Base-by-base conservation (phyloP, 2,888 invertebrate genomes). In the Boloria euphrosyne region DNA sequence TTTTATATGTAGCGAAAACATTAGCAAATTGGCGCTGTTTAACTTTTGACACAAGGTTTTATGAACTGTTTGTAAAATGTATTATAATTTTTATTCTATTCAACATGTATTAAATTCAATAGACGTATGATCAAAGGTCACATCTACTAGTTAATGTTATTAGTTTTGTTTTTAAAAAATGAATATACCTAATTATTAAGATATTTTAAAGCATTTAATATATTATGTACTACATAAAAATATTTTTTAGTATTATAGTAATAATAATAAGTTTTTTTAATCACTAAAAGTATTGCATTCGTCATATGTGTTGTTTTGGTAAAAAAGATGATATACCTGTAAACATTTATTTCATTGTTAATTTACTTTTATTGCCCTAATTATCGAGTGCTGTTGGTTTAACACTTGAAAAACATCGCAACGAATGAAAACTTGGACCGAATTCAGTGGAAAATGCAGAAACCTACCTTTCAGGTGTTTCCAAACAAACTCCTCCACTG, bases 401-500 rank as follows among this genome's bases (percentile, higher is more conserved):
- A 55, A 14, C 18, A 18, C 14, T 17, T 38, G 31, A 38, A 44
- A 58, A 58, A 17, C 55, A 16, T 27, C 58, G 17, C 64, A 50
- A 44, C 43, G 67, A 67, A 51, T 61, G 67, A 67, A 72, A 79
- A 82, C 84, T 85, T 85, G 85, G 83, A 86, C 85, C 84, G 82
- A 84, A 83, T 81, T 82, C 77, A 64, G 66, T 60, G 67, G 59
- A 74, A 73, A 74, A 71, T 66, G 66, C 65, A 57, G 71, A 72
- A 70, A 66, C 86, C 80, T 83, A 90, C 91, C 91, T 90, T 89
- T 88, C 76, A 90, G 83, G 82, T 89, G 90, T 86, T 86, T 89
- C 87, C 90, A 90, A 84, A 90, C 83, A 76, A 85, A 88, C 79
- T 86, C 83, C 80, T 87, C 87, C 66, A 79, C 77, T 78, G 86